Evolutionary conservation across 2,888 invertebrate species (phyloP).

Genomic region (Ophion slaviceki): DNA sequence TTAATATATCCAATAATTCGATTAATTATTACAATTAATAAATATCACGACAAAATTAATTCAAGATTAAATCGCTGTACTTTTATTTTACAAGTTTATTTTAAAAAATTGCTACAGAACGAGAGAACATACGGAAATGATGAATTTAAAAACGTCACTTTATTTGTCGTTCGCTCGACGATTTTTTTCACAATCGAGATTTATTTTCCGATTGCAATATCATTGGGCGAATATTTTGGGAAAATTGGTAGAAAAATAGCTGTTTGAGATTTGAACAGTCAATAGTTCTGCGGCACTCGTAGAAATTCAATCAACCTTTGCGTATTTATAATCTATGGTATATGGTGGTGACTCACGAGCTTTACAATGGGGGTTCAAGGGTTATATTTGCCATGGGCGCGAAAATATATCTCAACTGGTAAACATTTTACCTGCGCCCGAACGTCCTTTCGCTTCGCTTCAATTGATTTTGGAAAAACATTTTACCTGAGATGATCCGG

Average conservation of each 20-base stretch:
- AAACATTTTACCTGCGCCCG: conserved; percentile 64
- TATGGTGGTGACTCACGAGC: conserved; percentile 43
- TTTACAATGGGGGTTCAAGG: conserved; percentile 31
- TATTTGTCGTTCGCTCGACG: too few relatives aligned
- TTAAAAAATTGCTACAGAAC: too few relatives aligned
- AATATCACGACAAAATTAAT: too few relatives aligned
- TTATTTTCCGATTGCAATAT: too few relatives aligned
- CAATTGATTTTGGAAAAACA: conserved; percentile 52
- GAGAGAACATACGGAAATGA: too few relatives aligned
- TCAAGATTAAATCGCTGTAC: too few relatives aligned
- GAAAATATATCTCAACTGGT: conserved; percentile 43
- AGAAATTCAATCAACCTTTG: background rate
- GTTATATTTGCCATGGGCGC: background rate
- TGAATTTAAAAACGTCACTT: too few relatives aligned
- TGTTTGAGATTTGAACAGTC: background rate
- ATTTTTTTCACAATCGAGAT: too few relatives aligned
- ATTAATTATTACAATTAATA: too few relatives aligned
- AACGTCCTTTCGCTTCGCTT: conserved; percentile 23
- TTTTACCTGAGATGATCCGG: conserved; percentile 56
- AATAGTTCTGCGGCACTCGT: background rate
- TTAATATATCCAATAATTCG: too few relatives aligned
- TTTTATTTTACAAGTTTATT: too few relatives aligned
- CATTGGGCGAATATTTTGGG: too few relatives aligned
- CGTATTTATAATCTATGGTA: background rate
- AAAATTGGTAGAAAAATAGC: background rate